Conservation (phyloP, 2,113 vertebrate genomes). For the Platanista minor region DNA sequence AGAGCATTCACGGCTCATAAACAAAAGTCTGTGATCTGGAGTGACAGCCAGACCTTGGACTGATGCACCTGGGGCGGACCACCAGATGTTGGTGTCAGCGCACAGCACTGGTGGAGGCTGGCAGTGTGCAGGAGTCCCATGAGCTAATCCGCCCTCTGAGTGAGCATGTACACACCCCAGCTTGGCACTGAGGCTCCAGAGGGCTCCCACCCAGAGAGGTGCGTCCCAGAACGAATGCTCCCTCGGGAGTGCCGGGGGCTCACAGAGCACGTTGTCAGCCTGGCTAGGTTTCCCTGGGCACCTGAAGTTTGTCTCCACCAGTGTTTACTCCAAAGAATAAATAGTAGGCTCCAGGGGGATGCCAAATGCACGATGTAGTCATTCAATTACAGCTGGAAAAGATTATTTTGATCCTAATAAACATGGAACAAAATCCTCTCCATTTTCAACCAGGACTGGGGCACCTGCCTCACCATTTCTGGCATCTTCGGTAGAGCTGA, state of each 20-base stretch:
- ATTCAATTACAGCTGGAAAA: not conserved
- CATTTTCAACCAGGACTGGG: not conserved
- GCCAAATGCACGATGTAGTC: not conserved
- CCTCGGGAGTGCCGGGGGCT: not conserved
- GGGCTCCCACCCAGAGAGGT: not conserved
- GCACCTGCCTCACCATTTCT: not conserved
- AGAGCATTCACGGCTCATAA: not conserved
- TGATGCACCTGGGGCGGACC: not conserved
- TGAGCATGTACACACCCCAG: not conserved
- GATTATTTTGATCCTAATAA: not conserved
- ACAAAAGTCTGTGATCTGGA: not conserved
- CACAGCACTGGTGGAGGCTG: not conserved
- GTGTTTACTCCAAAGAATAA: not conserved
- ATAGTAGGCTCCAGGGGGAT: not conserved
- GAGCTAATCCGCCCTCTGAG: not conserved
- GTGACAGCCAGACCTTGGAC: not conserved
- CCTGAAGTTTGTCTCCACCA: not conserved
- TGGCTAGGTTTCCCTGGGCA: not conserved
- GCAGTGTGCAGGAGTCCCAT: rapidly evolving
- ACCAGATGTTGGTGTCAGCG: not conserved
- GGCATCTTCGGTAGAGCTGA: not conserved
- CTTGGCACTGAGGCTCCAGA: not conserved
- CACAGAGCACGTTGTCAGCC: not conserved
- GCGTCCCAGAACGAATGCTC: not conserved
- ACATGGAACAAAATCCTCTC: not conserved